Conservation (phyloP, 2,113 vertebrate species). For the Oryctolagus cuniculus region DNA sequence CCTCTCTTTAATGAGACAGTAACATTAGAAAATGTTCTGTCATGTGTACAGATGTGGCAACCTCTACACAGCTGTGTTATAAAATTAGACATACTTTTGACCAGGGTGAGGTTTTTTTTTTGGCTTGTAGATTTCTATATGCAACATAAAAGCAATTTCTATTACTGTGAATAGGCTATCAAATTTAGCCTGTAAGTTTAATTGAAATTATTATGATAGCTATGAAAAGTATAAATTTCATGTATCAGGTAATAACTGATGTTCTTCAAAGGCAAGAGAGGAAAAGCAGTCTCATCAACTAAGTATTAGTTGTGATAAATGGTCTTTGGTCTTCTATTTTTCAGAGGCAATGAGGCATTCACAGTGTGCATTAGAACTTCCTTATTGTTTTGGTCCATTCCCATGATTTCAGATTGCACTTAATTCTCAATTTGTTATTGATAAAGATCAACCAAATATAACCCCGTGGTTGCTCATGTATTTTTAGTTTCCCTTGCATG, state of each 20-base stretch:
- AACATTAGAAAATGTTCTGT: conserved; percentile 76
- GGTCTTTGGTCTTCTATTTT: conserved; percentile 76
- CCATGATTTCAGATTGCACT: conserved; percentile 65
- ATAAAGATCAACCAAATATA: conserved; percentile 69
- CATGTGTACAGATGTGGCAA: conserved; percentile 80
- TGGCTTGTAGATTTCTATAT: conserved; percentile 43
- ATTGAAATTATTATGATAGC: conserved; percentile 45
- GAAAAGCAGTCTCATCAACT: conserved; percentile 30
- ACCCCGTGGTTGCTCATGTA: neutral
- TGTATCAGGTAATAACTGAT: neutral
- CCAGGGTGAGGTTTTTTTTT: conserved; percentile 27
- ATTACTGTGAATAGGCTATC: conserved; percentile 44
- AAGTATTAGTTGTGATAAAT: conserved; percentile 76
- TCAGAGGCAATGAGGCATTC: conserved; percentile 76
- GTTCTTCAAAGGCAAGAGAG: conserved; percentile 55
- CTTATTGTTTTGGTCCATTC: conserved; percentile 64
- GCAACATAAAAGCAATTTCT: conserved; percentile 53
- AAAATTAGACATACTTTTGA: conserved; percentile 83
- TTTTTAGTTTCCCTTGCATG: conserved; percentile 9
- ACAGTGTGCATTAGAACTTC: conserved; percentile 72
- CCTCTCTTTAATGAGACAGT: conserved; percentile 70
- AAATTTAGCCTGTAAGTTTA: conserved; percentile 61
- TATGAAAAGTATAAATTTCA: conserved; percentile 42
- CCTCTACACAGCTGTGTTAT: conserved; percentile 79
- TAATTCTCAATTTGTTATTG: conserved; percentile 70